phyloP scores from a whole-genome alignment of 2,797 vertebrate genomes.

The Phataginus tricuspis region DNA sequence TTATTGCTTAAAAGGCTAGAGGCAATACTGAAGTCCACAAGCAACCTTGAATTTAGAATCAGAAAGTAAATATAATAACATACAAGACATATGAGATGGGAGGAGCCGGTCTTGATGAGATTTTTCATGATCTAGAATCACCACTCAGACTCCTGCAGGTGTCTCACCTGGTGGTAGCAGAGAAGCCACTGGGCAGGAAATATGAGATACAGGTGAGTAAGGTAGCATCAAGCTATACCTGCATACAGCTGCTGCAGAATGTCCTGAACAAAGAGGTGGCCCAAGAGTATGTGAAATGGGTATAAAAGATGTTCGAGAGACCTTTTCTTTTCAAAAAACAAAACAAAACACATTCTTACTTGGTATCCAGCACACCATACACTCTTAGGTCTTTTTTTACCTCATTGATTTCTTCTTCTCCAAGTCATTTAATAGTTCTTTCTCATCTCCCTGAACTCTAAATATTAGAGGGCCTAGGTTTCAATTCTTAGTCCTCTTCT shows the following conservation, averaged over 20 bases:
- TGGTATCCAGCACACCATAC: not conserved
- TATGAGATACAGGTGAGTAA: not conserved
- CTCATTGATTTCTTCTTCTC: not conserved
- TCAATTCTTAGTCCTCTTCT: not conserved
- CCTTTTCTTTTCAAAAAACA: not conserved
- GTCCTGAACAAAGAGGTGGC: not conserved
- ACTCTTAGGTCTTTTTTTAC: not conserved
- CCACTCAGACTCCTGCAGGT: not conserved
- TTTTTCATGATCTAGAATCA: not conserved
- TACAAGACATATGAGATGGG: not conserved
- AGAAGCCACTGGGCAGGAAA: not conserved
- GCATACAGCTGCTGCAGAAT: not conserved
- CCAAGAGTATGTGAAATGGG: not conserved
- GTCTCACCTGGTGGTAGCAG: not conserved
- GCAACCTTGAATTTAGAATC: constrained; percentile 24
- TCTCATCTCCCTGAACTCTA: not conserved
- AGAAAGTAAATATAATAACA: not conserved
- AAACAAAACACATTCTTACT: constrained; percentile 4
- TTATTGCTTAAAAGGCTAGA: not conserved
- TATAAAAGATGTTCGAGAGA: not conserved
- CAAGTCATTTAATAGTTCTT: not conserved
- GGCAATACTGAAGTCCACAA: constrained; percentile 9
- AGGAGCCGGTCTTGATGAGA: not conserved
- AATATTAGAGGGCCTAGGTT: not conserved
- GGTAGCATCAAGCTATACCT: not conserved